Percentiles rank a stretch among this genome's conserved stretches.
phyloP scores from a whole-genome alignment of 2,888 invertebrate genomes.

The Nesidiocoris tenuis region DNA sequence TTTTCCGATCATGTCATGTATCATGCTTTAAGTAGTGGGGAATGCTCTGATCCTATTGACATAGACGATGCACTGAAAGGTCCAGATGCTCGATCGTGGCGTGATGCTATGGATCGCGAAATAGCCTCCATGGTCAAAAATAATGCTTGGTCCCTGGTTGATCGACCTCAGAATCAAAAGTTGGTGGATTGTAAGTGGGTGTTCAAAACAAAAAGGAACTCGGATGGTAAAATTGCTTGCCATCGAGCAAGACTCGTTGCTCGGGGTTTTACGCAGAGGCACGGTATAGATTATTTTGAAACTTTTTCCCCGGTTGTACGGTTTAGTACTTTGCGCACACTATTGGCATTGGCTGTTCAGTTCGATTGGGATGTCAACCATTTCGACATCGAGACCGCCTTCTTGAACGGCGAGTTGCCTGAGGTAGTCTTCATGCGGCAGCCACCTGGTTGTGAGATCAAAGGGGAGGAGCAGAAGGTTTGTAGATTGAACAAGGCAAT shows the following conservation, averaged over 20 bases:
- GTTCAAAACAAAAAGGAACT: not conserved
- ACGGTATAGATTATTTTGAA: constrained; percentile 27
- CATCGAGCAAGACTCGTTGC: constrained; percentile 18
- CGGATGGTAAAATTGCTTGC: constrained; percentile 2
- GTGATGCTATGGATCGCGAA: too few relatives aligned
- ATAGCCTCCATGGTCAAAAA: too few relatives aligned
- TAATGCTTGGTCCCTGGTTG: too few relatives aligned
- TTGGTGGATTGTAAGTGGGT: too few relatives aligned
- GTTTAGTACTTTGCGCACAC: constrained; percentile 24
- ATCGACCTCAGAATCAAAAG: too few relatives aligned
- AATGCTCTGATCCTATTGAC: too few relatives aligned
- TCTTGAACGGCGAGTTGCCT: constrained; percentile 7
- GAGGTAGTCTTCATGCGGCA: too few relatives aligned
- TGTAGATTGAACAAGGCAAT: constrained; percentile 21
- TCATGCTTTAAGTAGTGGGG: too few relatives aligned
- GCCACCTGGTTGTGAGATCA: constrained; percentile 1
- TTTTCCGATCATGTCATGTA: too few relatives aligned
- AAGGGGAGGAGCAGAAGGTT: constrained; percentile 10
- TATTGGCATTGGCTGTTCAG: constrained; percentile 18
- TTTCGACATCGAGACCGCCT: too few relatives aligned
- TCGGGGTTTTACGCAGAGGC: constrained; percentile 14
- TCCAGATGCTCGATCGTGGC: too few relatives aligned
- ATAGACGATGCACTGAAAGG: too few relatives aligned
- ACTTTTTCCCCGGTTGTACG: constrained; percentile 34
- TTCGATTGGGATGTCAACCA: constrained; percentile 5